Conservation (phyloP, 2,797 vertebrate genomes). For the Typhlichthys eigenmanni region DNA sequence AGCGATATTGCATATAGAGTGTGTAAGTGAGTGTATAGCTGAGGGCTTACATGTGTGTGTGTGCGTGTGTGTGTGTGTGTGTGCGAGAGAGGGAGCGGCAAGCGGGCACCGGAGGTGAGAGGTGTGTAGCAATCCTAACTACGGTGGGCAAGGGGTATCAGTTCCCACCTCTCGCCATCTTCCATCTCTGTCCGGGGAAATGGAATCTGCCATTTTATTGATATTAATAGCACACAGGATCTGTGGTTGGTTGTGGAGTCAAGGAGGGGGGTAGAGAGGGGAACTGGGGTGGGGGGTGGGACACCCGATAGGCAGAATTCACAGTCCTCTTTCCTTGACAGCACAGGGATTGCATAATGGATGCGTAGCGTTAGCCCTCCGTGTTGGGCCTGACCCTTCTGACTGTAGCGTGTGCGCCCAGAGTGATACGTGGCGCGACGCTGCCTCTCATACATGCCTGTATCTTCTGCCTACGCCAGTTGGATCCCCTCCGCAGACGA, state of each 20-base stretch:
- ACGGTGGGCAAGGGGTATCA: slow-evolving; percentile 64
- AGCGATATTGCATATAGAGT: too few relatives aligned
- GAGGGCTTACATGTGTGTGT: neutral
- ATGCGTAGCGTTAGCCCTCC: slow-evolving; percentile 63
- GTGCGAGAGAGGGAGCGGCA: slow-evolving; percentile 10
- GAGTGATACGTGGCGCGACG: slow-evolving; percentile 9
- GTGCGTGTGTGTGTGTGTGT: neutral
- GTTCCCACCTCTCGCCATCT: slow-evolving; percentile 44
- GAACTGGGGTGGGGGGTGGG: slow-evolving; percentile 57
- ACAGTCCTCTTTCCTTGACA: slow-evolving; percentile 74
- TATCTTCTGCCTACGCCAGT: slow-evolving; percentile 8
- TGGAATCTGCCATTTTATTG: slow-evolving; percentile 83
- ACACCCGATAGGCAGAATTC: slow-evolving; percentile 79
- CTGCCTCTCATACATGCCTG: neutral
- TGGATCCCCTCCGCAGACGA: slow-evolving; percentile 16
- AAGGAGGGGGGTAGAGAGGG: slow-evolving; percentile 65
- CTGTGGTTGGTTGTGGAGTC: slow-evolving; percentile 70
- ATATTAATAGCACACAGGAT: slow-evolving; percentile 88
- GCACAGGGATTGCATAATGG: slow-evolving; percentile 76
- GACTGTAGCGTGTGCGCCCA: too few relatives aligned
- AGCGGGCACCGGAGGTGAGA: slow-evolving; percentile 66
- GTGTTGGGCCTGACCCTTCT: slow-evolving; percentile 15
- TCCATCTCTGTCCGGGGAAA: slow-evolving; percentile 82
- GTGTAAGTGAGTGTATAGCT: neutral
- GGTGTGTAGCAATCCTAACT: slow-evolving; percentile 61